Base-by-base conservation (phyloP, 2,888 invertebrate genomes). In the Nasonovia ribisnigri region DNA sequence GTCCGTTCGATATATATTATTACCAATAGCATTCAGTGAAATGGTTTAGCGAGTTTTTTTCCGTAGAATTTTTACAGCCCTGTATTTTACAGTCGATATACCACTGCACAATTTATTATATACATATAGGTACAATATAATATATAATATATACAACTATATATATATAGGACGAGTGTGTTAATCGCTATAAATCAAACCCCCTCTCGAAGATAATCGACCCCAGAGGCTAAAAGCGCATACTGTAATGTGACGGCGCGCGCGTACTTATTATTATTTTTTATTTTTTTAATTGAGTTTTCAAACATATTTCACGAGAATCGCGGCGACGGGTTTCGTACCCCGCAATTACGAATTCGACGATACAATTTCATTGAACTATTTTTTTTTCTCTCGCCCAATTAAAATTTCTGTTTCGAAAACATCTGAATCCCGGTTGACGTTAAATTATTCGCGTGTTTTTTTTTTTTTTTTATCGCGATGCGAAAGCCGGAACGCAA, bases 241-340 rank as follows among this genome's bases (percentile, higher is more conserved):
- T 24, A 57, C 13, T 84, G 0, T 36, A 46, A 36, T 29, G 87
- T 51, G n/a, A 26, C 86, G 57, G 43, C 3, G 67, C 1, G 91
- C 42, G 46, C 46, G 8, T 90, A 26, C 6, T 48, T 67, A 51
- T 51, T 51, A n/a, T 51, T 51, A 48, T 67, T 67, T 60, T 60
- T 77, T 92, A 88, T 92, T 77, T 77, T 92, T 92, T 92, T 77
- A 92, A 92, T 92, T 92, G 88, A 92, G 92, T 60, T 92, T 87
- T 87, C 87, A 92, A 92, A 88, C 51, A 51, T 92, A 77, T 51
- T 51, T 87, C 60, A 60, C 60, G 84, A 91, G 84, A 48, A 77
- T 77, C 77, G 77, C 51, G 87, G 46, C 26, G 90, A 43, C 90
- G 60, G 16, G 43, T 86, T 77, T 77, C n/a, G 24, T 20, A 87